Evolutionary conservation across 2,888 invertebrate species (phyloP).

Genomic region (Euplexia lucipara): DNA sequence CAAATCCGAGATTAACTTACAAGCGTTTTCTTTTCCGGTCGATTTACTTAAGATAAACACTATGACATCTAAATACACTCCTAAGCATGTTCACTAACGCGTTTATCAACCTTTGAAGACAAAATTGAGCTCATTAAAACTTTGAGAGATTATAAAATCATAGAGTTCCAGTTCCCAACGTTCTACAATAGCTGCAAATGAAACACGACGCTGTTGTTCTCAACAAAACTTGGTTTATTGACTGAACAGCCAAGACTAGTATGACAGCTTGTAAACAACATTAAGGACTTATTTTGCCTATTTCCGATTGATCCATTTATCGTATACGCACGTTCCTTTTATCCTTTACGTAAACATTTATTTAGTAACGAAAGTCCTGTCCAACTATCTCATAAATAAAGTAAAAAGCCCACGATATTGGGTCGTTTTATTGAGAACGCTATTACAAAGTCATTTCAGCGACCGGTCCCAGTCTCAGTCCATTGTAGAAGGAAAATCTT

Average conservation of each 20-base stretch:
- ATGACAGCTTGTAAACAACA: constrained; percentile 42
- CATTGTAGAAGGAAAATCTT: constrained; percentile 91
- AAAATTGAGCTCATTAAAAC: constrained; percentile 81
- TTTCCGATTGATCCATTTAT: constrained; percentile 51
- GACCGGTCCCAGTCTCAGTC: constrained; percentile 87
- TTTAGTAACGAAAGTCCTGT: constrained; percentile 67
- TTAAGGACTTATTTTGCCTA: constrained; percentile 40
- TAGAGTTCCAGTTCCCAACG: constrained; percentile 71
- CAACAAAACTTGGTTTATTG: constrained; percentile 21
- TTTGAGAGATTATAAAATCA: constrained; percentile 77
- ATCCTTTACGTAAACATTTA: constrained; percentile 68
- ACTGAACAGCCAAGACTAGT: constrained; percentile 1
- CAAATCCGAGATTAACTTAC: neutral
- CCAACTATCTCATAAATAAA: constrained; percentile 82
- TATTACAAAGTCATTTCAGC: constrained; percentile 89
- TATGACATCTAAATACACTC: constrained; percentile 16
- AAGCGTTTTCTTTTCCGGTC: neutral
- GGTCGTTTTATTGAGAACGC: constrained; percentile 86
- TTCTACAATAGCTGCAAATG: constrained; percentile 75
- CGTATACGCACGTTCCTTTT: constrained; percentile 47
- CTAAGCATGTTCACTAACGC: constrained; percentile 65
- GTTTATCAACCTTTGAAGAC: constrained; percentile 66
- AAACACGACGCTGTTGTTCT: constrained; percentile 46
- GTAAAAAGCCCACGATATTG: constrained; percentile 83
- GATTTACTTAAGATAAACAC: constrained; percentile 14